Evolutionary conservation across 2,113 vertebrate species (phyloP), one percentile per base, ranked within the genome.

Genomic region (Alces alces): DNA sequence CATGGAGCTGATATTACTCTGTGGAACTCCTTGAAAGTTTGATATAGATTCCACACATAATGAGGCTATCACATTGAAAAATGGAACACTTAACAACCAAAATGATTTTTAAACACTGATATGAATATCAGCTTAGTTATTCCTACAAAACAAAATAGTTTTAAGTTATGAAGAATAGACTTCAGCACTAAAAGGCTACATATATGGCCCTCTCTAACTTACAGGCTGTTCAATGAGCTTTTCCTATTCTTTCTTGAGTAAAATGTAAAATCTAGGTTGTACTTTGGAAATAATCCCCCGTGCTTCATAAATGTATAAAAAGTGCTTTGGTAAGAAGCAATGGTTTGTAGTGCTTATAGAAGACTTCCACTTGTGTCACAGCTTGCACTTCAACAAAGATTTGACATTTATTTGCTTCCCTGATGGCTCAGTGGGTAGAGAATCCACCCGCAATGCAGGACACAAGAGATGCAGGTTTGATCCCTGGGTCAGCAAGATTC

Each of bases 71-170:
- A 91, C 30, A 80, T 7, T 86, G 54, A 92, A 92, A 94, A 94
- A 82, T 57, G 21, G 6, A 19, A 83, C 28, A 78, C 11, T 23
- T 73, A 79, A 84, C 33, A 16, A 85, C 58, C 85, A 60, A 93
- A 73, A 55, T 7, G 9, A 66, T 60, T 89, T 92, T 91, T 86
- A 79, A 93, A 91, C 54, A n/a, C 16, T 43, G 54, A 84, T 17
- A 39, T 61, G 12, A 88, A 91, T 58, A 86, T 27, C 27, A 45
- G 15, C 17, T 73, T 58, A 92, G 55, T 60, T 45, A 21, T 89
- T 95, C 84, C 87, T 95, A 83, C n/a, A 89, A 86, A 92, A 79
- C 12, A 36, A 90, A 90, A 78, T 9, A 30, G 21, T 78, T 95
- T 91, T n/a, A 82, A 89, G 19, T 93, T 47, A 89, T 58, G 70